A percentile compares a stretch with the other conserved stretches of the same genome.
Evolutionary conservation across 2,797 vertebrate species (phyloP).

Genomic region (Artibeus lituratus): DNA sequence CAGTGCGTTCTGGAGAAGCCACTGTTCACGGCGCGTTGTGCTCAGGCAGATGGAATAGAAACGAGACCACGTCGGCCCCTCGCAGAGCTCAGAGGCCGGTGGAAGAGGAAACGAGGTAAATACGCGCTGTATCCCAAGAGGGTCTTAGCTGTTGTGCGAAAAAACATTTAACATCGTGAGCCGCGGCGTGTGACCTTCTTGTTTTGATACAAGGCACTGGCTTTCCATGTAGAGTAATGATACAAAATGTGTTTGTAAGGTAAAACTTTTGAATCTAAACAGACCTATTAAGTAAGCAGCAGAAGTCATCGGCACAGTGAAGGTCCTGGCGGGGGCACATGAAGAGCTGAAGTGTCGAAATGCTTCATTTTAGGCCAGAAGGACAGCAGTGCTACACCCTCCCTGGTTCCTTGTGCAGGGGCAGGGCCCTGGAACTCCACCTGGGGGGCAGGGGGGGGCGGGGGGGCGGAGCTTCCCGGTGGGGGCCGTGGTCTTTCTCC

Average conservation of each 20-base stretch:
- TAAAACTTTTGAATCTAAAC: not conserved
- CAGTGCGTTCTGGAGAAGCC: not conserved
- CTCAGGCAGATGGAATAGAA: not conserved
- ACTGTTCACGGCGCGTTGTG: not conserved
- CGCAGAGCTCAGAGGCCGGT: not conserved
- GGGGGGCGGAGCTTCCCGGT: not conserved
- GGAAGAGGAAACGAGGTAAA: not conserved
- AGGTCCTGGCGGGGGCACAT: not conserved
- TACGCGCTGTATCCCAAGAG: not conserved
- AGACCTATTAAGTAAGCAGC: not conserved
- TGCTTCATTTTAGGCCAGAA: not conserved
- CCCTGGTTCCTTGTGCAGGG: not conserved
- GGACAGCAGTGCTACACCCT: not conserved
- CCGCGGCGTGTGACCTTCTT: not conserved
- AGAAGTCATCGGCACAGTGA: not conserved
- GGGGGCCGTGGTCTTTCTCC: not conserved
- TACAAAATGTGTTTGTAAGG: not conserved
- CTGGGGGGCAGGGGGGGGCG: too few relatives aligned
- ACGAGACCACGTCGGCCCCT: rapidly evolving
- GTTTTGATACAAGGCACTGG: not conserved
- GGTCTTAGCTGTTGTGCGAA: not conserved
- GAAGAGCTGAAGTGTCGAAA: not conserved
- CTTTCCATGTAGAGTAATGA: not conserved
- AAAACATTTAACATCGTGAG: not conserved
- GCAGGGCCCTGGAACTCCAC: too few relatives aligned